These are phyloP conservation scores for Hormaphis cornu DNA, from an alignment of 1,140 invertebrate genomes.

Conservation along the genomic window DNA sequence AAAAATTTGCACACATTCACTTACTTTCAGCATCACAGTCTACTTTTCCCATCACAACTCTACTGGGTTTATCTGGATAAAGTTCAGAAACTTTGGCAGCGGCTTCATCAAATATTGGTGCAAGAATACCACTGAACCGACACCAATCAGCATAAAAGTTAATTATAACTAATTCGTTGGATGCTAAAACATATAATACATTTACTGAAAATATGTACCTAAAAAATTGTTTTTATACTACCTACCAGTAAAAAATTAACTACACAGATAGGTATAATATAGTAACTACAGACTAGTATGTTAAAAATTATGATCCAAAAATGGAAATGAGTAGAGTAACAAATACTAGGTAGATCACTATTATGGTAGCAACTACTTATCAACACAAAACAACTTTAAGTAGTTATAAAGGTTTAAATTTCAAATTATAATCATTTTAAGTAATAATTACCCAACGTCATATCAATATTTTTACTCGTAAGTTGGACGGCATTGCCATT, in stretches of 20 bases:
- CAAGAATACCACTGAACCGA: slow-evolving; percentile 87
- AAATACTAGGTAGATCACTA: too few relatives aligned
- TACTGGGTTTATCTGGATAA: slow-evolving; percentile 69
- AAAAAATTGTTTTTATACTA: slow-evolving; percentile 11
- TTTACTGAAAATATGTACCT: neutral
- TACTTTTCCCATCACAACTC: slow-evolving; percentile 89
- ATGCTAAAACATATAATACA: slow-evolving; percentile 53
- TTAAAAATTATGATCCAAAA: slow-evolving; percentile 35
- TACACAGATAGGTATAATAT: neutral
- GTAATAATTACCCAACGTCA: slow-evolving; percentile 60
- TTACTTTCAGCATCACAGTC: slow-evolving; percentile 90
- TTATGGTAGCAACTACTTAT: too few relatives aligned
- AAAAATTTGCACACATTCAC: neutral
- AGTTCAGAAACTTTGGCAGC: slow-evolving; percentile 72
- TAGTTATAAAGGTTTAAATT: too few relatives aligned
- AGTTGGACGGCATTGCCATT: slow-evolving; percentile 60
- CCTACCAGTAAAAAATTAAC: neutral
- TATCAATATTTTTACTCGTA: slow-evolving; percentile 67
- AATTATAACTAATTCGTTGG: slow-evolving; percentile 91
- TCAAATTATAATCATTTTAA: too few relatives aligned
- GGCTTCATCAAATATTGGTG: slow-evolving; percentile 93
- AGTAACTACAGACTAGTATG: neutral
- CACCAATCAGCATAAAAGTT: slow-evolving; percentile 99
- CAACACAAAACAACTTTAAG: too few relatives aligned
- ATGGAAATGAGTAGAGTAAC: too few relatives aligned